Percentiles rank a stretch among this genome's conserved stretches.
phyloP scores from a whole-genome alignment of 2,797 vertebrate genomes.

The Esox masquinongy region DNA sequence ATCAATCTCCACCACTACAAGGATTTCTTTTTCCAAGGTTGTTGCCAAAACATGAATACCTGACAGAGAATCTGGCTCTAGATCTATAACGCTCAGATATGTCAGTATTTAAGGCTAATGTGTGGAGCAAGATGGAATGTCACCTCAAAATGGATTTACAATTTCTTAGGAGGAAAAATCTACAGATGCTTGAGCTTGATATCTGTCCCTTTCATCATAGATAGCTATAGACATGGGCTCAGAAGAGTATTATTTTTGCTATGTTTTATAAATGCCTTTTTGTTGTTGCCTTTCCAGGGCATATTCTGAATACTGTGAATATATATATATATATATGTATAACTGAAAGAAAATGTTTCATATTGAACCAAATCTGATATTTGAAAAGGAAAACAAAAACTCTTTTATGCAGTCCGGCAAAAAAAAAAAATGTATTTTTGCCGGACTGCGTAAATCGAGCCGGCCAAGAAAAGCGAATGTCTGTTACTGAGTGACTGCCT shows the following conservation, averaged over 20 bases:
- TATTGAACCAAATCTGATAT: neutral
- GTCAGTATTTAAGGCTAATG: neutral
- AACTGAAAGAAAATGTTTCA: neutral
- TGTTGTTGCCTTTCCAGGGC: slow-evolving; percentile 9
- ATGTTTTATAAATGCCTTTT: neutral
- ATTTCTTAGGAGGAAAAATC: neutral
- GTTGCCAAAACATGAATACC: slow-evolving; percentile 40
- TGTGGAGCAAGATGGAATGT: neutral
- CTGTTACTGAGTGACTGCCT: no score
- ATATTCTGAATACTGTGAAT: slow-evolving; percentile 24
- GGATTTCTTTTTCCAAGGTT: slow-evolving; percentile 46
- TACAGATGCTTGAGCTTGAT: slow-evolving; percentile 1
- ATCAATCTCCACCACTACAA: slow-evolving; percentile 55
- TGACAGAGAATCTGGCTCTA: slow-evolving; percentile 6
- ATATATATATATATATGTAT: no score
- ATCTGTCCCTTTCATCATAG: neutral
- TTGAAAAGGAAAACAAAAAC: no score
- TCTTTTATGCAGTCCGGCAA: no score
- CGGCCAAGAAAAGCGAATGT: no score
- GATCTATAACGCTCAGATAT: neutral
- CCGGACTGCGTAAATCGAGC: no score
- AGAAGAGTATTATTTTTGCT: neutral
- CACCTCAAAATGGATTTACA: neutral
- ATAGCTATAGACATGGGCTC: neutral
- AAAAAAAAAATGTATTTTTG: no score